Conservation (phyloP, 1,140 invertebrate genomes). For the Grapholita molesta region DNA sequence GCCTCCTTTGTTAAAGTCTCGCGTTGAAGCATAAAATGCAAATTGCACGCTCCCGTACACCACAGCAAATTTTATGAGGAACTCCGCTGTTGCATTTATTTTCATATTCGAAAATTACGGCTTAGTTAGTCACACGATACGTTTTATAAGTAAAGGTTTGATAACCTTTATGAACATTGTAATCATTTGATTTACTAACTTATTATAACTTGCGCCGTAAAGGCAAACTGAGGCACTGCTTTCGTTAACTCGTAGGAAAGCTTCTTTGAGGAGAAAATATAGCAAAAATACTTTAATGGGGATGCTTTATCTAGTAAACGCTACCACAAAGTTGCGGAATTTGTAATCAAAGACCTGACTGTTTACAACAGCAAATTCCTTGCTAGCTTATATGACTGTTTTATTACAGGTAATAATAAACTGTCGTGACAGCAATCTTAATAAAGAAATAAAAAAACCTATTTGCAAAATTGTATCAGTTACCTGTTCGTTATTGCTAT, state of each 20-base stretch:
- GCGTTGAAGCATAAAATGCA: slow-evolving; percentile 47
- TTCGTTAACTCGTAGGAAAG: background rate
- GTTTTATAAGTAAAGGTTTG: background rate
- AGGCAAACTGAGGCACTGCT: background rate
- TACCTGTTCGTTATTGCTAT: background rate
- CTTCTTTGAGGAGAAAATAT: background rate
- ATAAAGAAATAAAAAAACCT: background rate
- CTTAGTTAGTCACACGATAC: slow-evolving; percentile 18
- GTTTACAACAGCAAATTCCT: background rate
- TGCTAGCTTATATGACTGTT: background rate
- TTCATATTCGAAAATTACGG: slow-evolving; percentile 33
- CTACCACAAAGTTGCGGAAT: background rate
- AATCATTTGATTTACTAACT: slow-evolving; percentile 1
- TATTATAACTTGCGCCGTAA: background rate
- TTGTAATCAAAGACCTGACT: background rate
- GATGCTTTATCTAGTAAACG: background rate
- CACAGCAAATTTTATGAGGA: slow-evolving; percentile 32
- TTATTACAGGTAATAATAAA: too few species aligned
- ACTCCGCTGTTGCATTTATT: slow-evolving; percentile 23
- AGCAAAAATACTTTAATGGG: background rate
- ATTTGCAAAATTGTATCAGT: background rate
- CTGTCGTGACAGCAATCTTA: too few species aligned
- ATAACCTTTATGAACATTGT: slow-evolving; percentile 8
- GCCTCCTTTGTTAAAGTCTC: slow-evolving; percentile 33
- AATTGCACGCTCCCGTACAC: slow-evolving; percentile 41